A percentile compares a stretch with the other conserved stretches of the same genome.
Conservation (phyloP, 2,113 vertebrate genomes). For the Perccottus glenii region DNA sequence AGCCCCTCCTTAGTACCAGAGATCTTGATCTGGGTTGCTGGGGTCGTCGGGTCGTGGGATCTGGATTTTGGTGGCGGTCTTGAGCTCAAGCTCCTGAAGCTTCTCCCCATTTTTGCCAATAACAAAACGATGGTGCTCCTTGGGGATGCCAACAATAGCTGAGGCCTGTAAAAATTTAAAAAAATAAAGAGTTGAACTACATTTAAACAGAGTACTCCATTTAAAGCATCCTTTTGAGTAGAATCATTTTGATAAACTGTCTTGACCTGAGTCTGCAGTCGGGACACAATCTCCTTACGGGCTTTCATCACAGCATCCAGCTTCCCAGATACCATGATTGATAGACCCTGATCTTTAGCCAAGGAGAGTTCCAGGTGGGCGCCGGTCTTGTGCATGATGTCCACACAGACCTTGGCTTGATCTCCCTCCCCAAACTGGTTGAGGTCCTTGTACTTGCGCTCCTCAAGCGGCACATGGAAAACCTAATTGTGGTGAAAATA, state of each 20-base stretch:
- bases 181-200: not conserved
- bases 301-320: constrained; percentile 98
- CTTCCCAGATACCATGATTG: constrained; percentile 99
- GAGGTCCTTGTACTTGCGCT: constrained; percentile 99
- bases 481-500: constrained; percentile 76
- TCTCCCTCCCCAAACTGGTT: constrained; percentile 99
- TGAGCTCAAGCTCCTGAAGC: constrained; percentile 96
- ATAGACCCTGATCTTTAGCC: constrained; percentile 98
- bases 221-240: not conserved
- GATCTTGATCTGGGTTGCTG: constrained; percentile 99
- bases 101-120: constrained; percentile 99
- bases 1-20: constrained; percentile 98
- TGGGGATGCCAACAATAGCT: constrained; percentile 95
- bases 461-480: constrained; percentile 98
- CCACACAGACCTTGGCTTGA: constrained; percentile 97
- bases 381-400: constrained; percentile 99
- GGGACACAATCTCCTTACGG: constrained; percentile 97
- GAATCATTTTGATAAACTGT: not conserved
- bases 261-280: constrained; percentile 96
- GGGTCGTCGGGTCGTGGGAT: constrained; percentile 96
- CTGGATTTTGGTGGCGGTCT: constrained; percentile 99
- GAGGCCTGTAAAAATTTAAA: constrained; percentile 82
- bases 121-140: constrained; percentile 98
- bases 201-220: not conserved
- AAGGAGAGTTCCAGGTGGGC: constrained; percentile 98